phyloP scores from a whole-genome alignment of 2,797 vertebrate species.

The Lagodon rhomboides region DNA sequence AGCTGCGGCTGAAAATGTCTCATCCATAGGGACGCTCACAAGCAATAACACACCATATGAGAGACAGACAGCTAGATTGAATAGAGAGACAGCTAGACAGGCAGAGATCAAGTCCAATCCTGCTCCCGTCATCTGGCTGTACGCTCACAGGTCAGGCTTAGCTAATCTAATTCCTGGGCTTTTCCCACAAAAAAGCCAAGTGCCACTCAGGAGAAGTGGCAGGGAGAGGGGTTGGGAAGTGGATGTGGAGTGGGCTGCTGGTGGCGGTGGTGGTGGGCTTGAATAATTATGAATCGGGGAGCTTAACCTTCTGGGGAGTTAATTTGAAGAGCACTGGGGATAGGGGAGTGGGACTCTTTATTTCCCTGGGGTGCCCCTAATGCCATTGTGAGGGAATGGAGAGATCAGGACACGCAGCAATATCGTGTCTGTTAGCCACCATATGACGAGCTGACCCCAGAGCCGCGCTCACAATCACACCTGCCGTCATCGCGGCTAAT shows the following conservation, averaged over 20 bases:
- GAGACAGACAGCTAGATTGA: conserved; percentile 88
- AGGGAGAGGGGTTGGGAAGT: conserved; percentile 61
- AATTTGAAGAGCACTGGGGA: conserved; percentile 88
- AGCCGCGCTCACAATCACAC: conserved; percentile 83
- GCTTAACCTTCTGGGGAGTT: conserved; percentile 89
- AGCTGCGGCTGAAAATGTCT: conserved; percentile 77
- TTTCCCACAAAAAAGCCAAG: conserved; percentile 83
- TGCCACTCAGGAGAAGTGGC: conserved; percentile 87
- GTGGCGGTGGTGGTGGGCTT: conserved; percentile 70
- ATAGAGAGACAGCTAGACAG: conserved; percentile 87
- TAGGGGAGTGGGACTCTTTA: conserved; percentile 85
- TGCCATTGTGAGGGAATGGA: conserved; percentile 89
- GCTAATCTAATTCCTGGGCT: conserved; percentile 88
- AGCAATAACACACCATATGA: conserved; percentile 82
- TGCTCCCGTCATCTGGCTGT: conserved; percentile 83
- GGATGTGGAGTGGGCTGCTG: conserved; percentile 63
- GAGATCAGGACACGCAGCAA: conserved; percentile 87
- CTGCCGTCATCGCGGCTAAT: conserved; percentile 88
- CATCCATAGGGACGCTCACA: conserved; percentile 83
- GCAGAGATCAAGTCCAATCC: conserved; percentile 88
- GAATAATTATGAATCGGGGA: conserved; percentile 90
- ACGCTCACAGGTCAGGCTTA: conserved; percentile 85
- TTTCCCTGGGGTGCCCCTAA: conserved; percentile 89
- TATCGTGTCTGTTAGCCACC: conserved; percentile 89
- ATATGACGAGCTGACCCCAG: conserved; percentile 87